These are phyloP conservation scores for Tenualosa ilisha DNA, from an alignment of 2,797 vertebrate genomes.

Conservation along the genomic window DNA sequence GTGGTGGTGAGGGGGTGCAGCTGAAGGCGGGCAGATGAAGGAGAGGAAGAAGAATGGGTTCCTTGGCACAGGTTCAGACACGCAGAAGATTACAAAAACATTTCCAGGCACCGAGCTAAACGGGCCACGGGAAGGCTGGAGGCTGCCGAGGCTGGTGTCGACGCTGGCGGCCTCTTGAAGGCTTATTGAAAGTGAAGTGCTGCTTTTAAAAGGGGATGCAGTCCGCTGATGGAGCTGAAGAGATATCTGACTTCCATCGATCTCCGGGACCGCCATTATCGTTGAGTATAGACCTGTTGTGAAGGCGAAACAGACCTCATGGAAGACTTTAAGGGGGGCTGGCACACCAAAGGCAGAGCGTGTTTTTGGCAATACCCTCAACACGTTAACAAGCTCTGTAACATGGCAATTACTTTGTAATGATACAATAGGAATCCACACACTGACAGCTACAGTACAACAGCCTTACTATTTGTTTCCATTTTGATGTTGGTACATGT, in stretches of 20 bases:
- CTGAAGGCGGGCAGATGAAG: background rate
- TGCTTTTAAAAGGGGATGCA: constrained; percentile 4
- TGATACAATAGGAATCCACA: background rate
- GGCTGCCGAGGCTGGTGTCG: background rate
- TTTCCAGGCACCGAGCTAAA: constrained; percentile 5
- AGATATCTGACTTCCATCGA: constrained; percentile 18
- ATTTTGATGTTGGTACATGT: background rate
- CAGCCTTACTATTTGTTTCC: background rate
- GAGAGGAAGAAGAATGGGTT: background rate
- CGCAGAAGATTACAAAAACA: constrained; percentile 1
- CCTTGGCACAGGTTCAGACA: background rate
- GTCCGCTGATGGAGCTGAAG: background rate
- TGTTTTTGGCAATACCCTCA: background rate
- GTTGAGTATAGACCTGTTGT: constrained; percentile 7
- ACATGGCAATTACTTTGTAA: background rate
- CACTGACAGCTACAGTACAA: background rate
- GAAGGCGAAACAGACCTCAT: background rate
- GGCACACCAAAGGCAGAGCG: background rate
- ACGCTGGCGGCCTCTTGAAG: background rate
- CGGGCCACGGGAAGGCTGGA: background rate
- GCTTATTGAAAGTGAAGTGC: constrained; percentile 10
- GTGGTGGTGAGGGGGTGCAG: background rate
- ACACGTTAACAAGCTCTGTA: background rate
- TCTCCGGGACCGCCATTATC: constrained; percentile 6
- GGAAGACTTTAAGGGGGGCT: background rate